A percentile compares a stretch with the other conserved stretches of the same genome.
These are phyloP conservation scores for Limnephilus auricula DNA, from an alignment of 2,888 invertebrate species.

Conservation along the genomic window DNA sequence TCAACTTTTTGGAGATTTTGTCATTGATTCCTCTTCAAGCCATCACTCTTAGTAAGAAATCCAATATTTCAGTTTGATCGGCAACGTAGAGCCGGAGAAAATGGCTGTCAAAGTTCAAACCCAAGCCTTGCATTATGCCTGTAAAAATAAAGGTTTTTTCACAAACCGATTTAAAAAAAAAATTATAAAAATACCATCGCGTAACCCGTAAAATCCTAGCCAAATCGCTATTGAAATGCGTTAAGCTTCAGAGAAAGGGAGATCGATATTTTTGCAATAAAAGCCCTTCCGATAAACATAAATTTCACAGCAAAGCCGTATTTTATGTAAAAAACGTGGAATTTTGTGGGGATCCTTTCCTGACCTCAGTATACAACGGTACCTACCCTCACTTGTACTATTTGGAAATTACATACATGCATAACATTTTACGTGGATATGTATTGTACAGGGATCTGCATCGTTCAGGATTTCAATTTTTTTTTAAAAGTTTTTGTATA, in stretches of 20 bases:
- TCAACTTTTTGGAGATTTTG: too few relatives aligned
- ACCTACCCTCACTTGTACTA: neutral
- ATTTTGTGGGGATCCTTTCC: conserved; percentile 14
- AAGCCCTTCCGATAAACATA: conserved; percentile 44
- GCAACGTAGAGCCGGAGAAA: too few relatives aligned
- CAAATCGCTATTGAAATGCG: conserved; percentile 16
- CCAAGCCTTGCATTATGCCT: too few relatives aligned
- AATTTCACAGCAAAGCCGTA: conserved; percentile 34
- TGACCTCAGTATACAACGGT: neutral
- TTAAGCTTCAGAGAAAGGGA: conserved; percentile 25
- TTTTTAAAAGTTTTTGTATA: too few relatives aligned
- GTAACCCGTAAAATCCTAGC: conserved; percentile 14
- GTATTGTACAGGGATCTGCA: neutral
- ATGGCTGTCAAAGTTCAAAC: too few relatives aligned
- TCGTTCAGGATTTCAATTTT: neutral
- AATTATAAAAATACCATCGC: neutral
- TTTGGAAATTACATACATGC: neutral
- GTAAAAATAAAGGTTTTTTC: too few relatives aligned
- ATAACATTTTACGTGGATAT: neutral
- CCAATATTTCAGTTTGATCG: too few relatives aligned
- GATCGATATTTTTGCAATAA: conserved; percentile 43
- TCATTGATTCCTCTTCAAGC: too few relatives aligned
- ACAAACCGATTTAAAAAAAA: too few relatives aligned
- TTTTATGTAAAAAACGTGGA: conserved; percentile 33
- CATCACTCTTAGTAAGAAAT: too few relatives aligned